These are phyloP conservation scores for Eupithecia inturbata DNA, from an alignment of 2,888 invertebrate genomes.

Conservation along the genomic window DNA sequence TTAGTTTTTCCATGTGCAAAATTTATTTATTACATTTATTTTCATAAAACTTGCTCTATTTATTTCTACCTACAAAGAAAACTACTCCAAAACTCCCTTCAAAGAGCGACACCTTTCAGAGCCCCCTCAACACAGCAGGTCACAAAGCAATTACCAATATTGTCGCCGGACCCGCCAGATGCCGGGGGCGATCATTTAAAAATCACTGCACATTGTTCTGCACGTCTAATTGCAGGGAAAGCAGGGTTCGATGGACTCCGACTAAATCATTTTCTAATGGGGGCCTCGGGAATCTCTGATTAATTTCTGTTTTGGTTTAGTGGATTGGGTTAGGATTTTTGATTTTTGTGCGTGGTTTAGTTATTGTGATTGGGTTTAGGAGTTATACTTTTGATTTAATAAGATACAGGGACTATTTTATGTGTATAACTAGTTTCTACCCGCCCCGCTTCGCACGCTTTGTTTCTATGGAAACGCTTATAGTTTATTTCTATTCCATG, in stretches of 20 bases:
- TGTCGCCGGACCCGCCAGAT: constrained; percentile 69
- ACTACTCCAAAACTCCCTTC: constrained; percentile 6
- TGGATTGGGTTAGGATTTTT: constrained; percentile 40
- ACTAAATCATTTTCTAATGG: constrained; percentile 80
- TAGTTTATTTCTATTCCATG: too few species aligned
- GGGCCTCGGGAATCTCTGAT: constrained; percentile 54
- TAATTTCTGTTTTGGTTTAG: constrained; percentile 49
- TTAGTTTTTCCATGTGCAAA: neutral
- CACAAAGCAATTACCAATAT: constrained; percentile 76
- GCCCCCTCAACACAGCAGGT: constrained; percentile 24
- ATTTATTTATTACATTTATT: neutral
- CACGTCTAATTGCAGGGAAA: constrained; percentile 83
- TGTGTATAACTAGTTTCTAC: too few species aligned
- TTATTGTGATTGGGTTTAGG: constrained; percentile 21
- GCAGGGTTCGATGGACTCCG: constrained; percentile 78
- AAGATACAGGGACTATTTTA: too few species aligned
- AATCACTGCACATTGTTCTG: constrained; percentile 84
- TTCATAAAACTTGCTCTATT: neutral
- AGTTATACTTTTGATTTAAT: neutral
- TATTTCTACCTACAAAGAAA: constrained; percentile 3
- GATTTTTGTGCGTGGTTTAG: constrained; percentile 23
- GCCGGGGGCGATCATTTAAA: constrained; percentile 81
- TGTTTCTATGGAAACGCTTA: too few species aligned
- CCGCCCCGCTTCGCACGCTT: too few species aligned
- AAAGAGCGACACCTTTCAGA: constrained; percentile 1